Evolutionary conservation across 2,113 vertebrate genomes (phyloP).

Genomic region (Melanerpes aurifrons): DNA sequence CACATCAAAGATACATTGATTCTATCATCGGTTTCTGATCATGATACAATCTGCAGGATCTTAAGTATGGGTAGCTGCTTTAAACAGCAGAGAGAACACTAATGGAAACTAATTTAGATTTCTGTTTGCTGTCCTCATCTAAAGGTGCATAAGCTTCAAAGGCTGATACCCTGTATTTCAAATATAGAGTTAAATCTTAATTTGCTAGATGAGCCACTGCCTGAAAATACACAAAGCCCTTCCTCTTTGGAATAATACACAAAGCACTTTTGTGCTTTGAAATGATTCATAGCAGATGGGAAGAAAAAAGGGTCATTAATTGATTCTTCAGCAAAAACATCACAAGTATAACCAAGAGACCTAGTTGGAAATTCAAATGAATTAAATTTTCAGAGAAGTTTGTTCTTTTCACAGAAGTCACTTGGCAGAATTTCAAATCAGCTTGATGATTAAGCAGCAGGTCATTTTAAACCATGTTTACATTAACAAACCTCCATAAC

Average conservation of each 20-base stretch:
- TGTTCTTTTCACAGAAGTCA: background rate
- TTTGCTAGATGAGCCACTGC: background rate
- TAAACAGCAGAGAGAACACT: background rate
- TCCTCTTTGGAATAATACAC: background rate
- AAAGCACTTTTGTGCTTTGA: slow-evolving; percentile 23
- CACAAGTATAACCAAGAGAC: background rate
- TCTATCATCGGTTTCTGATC: background rate
- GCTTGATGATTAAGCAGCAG: slow-evolving; percentile 34
- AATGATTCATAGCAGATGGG: slow-evolving; percentile 13
- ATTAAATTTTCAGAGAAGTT: background rate
- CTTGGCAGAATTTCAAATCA: slow-evolving; percentile 27
- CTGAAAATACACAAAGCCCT: background rate
- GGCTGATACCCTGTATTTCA: background rate
- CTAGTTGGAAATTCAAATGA: background rate
- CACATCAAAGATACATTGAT: background rate
- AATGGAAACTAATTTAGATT: background rate
- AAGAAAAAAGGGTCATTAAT: slow-evolving; percentile 32
- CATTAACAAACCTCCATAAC: background rate
- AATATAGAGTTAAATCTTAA: background rate
- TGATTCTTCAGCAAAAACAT: slow-evolving; percentile 30
- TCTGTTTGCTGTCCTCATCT: background rate
- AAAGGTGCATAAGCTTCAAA: slow-evolving; percentile 12
- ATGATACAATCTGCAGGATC: background rate
- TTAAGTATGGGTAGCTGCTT: background rate
- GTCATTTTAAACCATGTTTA: slow-evolving; percentile 32